These are phyloP conservation scores for Ciconia maguari DNA, from an alignment of 2,113 vertebrate genomes.

Conservation along the genomic window DNA sequence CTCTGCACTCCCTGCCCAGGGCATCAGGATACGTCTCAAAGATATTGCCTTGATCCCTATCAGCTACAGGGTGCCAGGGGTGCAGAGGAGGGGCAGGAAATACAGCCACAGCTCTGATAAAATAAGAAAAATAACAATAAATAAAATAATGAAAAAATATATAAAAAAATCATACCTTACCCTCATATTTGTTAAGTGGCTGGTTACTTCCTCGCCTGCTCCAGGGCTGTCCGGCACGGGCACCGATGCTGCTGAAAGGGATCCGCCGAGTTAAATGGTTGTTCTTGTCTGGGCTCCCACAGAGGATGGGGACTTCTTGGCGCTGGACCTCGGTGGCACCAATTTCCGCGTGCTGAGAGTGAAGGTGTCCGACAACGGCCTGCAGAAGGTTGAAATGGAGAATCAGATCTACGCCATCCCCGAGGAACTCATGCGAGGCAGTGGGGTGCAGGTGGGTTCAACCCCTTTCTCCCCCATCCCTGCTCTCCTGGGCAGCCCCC, in stretches of 20 bases:
- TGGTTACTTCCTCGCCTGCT: neutral
- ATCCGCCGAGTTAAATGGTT: fast-evolving
- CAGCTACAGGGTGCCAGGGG: neutral
- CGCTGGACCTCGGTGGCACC: slow-evolving; percentile 90
- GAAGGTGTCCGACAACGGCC: slow-evolving; percentile 83
- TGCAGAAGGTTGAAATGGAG: slow-evolving; percentile 93
- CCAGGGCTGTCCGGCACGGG: fast-evolving
- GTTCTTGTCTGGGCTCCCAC: neutral
- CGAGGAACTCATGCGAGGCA: slow-evolving; percentile 89
- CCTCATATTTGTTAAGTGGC: neutral
- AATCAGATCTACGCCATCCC: slow-evolving; percentile 93
- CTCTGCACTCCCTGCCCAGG: neutral
- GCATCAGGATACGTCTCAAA: neutral
- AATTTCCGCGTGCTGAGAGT: slow-evolving; percentile 92
- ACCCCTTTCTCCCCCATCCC: no score
- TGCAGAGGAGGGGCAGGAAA: neutral
- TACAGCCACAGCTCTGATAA: no score
- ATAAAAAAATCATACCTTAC: neutral
- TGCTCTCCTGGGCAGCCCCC: fast-evolving
- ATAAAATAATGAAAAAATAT: fast-evolving
- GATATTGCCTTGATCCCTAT: no score
- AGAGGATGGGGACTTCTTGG: slow-evolving; percentile 94
- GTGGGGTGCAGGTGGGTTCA: slow-evolving; percentile 81
- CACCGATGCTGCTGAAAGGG: fast-evolving
- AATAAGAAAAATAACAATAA: neutral